Percentiles rank a stretch among this genome's conserved stretches.
These are phyloP conservation scores for Drosophila peninsularis DNA, from an alignment of 2,888 invertebrate genomes.

Conservation along the genomic window DNA sequence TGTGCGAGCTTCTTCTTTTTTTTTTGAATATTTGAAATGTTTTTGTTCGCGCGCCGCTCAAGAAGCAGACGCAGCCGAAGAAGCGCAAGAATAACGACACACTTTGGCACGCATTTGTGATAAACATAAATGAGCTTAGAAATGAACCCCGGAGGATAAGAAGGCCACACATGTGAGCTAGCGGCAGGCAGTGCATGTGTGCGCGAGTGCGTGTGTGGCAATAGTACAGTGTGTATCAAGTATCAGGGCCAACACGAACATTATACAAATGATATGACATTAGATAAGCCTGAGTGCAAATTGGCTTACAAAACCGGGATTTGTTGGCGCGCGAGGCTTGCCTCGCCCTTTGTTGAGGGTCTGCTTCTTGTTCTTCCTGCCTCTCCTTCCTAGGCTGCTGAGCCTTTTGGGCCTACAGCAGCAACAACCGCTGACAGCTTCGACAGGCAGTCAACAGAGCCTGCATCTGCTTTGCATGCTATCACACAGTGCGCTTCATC, in stretches of 20 bases:
- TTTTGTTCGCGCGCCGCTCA: constrained; percentile 68
- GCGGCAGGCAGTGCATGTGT: constrained; percentile 5
- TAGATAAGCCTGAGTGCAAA: constrained; percentile 85
- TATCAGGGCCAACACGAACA: constrained; percentile 81
- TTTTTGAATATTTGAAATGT: constrained; percentile 81
- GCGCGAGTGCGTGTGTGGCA: constrained; percentile 16
- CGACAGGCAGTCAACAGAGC: constrained; percentile 20
- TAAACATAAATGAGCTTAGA: constrained; percentile 85
- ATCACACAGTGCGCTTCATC: constrained; percentile 30
- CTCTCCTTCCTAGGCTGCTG: not conserved
- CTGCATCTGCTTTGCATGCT: constrained; percentile 55
- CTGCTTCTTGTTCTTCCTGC: not conserved
- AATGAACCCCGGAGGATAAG: constrained; percentile 83
- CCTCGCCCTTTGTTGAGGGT: constrained; percentile 30
- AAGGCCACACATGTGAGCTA: constrained; percentile 29
- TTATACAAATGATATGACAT: constrained; percentile 85
- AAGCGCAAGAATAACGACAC: constrained; percentile 76
- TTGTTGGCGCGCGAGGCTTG: constrained; percentile 64
- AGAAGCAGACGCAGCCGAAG: constrained; percentile 39
- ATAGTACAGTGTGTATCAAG: constrained; percentile 75
- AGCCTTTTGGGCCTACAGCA: constrained; percentile 11
- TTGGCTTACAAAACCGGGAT: constrained; percentile 85
- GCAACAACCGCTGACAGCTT: constrained; percentile 19
- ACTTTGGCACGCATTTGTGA: constrained; percentile 84
- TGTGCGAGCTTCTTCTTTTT: constrained; percentile 41